Evolutionary conservation across 2,797 vertebrate genomes (phyloP).

Genomic region (Myotis myotis): DNA sequence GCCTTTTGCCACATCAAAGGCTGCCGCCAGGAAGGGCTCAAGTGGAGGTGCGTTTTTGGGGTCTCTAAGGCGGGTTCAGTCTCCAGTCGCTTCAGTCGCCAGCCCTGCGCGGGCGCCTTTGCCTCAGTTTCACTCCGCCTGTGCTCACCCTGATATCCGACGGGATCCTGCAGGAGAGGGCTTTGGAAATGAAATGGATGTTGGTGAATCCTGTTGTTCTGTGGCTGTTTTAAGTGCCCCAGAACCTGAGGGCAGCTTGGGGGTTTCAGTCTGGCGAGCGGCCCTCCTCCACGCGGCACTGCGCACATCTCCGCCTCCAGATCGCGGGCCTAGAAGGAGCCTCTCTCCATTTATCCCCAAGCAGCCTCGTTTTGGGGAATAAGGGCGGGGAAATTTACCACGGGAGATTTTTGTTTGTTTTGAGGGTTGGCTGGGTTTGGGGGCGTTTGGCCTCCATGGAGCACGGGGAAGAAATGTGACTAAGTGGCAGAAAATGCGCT

Average conservation of each 20-base stretch:
- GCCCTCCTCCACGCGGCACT: fast-evolving
- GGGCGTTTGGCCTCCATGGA: conserved; percentile 43
- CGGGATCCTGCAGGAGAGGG: neutral
- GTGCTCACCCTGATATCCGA: too few relatives aligned
- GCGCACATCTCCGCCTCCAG: neutral
- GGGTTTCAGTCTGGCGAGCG: neutral
- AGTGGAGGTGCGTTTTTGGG: neutral
- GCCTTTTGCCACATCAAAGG: neutral
- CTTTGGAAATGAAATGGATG: neutral
- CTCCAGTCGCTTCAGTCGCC: neutral
- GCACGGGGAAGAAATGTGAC: conserved; percentile 34
- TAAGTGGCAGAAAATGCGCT: conserved; percentile 45
- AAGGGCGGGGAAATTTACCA: neutral
- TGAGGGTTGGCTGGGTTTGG: conserved; percentile 32
- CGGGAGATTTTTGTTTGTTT: conserved; percentile 51
- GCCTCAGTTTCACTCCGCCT: neutral
- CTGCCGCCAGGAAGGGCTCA: neutral
- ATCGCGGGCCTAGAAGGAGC: neutral
- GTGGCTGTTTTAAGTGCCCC: neutral
- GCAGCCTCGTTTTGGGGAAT: neutral
- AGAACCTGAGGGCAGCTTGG: neutral
- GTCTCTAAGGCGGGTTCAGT: neutral
- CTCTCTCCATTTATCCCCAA: neutral
- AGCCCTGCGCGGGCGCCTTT: neutral
- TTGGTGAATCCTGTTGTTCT: neutral